These are phyloP conservation scores for Cariama cristata DNA, from an alignment of 2,113 vertebrate species.

Conservation along the genomic window DNA sequence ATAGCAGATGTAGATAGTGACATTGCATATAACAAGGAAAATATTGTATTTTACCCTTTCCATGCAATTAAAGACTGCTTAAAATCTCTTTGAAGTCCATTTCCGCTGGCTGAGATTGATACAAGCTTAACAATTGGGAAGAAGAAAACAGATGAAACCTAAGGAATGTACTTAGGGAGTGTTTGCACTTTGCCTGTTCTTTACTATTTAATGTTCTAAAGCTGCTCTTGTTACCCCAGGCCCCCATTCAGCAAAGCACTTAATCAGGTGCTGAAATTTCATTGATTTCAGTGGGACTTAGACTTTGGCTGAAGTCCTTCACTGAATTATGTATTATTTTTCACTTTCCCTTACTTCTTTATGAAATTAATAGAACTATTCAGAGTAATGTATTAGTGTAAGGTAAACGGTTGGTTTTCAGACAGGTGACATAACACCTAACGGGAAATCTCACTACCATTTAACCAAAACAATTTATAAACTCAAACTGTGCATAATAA, in stretches of 20 bases:
- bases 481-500: neutral
- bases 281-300: neutral
- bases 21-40: neutral
- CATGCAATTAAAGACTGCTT: neutral
- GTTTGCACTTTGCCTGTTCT: neutral
- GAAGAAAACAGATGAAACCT: neutral
- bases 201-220: conserved; percentile 5
- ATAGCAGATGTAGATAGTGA: neutral
- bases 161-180: neutral
- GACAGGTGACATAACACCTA: neutral
- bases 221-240: neutral
- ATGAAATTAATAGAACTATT: neutral
- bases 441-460: neutral
- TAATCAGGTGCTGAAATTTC: neutral
- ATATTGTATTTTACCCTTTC: neutral
- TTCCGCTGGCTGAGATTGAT: conserved; percentile 14
- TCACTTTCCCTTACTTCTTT: neutral
- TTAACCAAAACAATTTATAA: neutral
- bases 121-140: neutral
- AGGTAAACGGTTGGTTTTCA: neutral
- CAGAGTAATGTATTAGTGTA: neutral
- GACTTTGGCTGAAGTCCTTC: neutral
- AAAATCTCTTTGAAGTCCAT: conserved; percentile 17
- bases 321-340: neutral
- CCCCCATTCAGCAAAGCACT: neutral